A percentile compares a stretch with the other conserved stretches of the same genome.
phyloP scores from a whole-genome alignment of 2,797 vertebrate species.

The Manis javanica region DNA sequence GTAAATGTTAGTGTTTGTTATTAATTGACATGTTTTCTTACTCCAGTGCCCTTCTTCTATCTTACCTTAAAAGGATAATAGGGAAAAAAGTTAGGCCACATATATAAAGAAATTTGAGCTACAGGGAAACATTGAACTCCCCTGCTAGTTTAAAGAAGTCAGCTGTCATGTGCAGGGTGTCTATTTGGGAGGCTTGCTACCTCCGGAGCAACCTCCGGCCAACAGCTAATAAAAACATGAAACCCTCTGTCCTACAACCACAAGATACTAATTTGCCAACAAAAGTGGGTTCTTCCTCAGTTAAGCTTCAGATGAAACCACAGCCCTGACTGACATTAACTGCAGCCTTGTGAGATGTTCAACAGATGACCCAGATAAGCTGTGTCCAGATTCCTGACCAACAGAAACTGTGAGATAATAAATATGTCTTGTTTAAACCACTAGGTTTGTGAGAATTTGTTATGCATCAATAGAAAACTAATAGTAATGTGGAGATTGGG shows the following conservation, averaged over 20 bases:
- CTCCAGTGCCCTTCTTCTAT: neutral
- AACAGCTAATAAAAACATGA: neutral
- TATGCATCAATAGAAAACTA: neutral
- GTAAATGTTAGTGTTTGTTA: neutral
- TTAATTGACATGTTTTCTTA: neutral
- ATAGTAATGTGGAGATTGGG: neutral
- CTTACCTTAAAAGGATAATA: neutral
- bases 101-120: neutral
- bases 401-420: neutral
- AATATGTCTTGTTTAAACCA: neutral
- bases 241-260: neutral
- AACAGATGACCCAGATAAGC: neutral
- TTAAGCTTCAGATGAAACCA: conserved; percentile 40
- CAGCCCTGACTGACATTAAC: neutral
- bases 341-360: neutral
- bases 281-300: neutral
- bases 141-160: neutral
- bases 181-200: neutral
- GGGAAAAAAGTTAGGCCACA: neutral
- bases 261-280: neutral
- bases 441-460: neutral
- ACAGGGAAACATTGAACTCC: neutral
- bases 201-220: neutral
- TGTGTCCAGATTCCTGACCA: neutral
- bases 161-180: neutral